Base-by-base conservation (phyloP, 2,888 invertebrate species). In the Crematogaster levior region DNA sequence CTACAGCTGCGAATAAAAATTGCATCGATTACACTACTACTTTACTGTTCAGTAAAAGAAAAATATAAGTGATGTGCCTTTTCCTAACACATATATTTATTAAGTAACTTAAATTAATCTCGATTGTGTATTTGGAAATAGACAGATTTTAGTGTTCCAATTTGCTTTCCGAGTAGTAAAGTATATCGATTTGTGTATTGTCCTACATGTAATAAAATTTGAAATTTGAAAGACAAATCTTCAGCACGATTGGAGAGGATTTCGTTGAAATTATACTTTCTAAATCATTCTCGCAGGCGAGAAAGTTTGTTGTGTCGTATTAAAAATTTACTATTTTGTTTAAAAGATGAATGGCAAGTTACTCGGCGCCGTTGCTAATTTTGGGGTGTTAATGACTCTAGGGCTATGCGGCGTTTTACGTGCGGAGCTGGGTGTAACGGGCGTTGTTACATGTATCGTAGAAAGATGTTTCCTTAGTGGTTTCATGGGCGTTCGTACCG, bases 401-500 rank as follows among this genome's bases (percentile, higher is more conserved):
- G 90, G 89, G 24, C 90, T 87, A 15, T 84, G 85, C 5, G 87
- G 86, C n/a, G 72, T 24, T 81, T 82, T 87, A 9, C 75, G 65
- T 0, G 53, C 18, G 5, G 83, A 73, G 7, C 15, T 6, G 3
- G 12, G n/a, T 12, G 46, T 24, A n/a, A 15, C 83, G 15, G 92
- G 85, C 27, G 91, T 90, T 34, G 84, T 85, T 3, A 81, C 27
- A n/a, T n/a, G n/a, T n/a, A n/a, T n/a, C 0, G 86, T 74, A 0
- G 86, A 77, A 10, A 92, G 68, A 60, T 93, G 89, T 65, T 89
- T 93, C 30, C 93, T 86, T 48, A 91, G 40, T 0, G 94, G 94
- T 77, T 94, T 94, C 3, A 84, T 86, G 5, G 92, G 91, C 10
- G 91, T 92, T 75, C 90, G 84, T 7, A 88, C 21, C 1, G 86